Evolutionary conservation across 2,888 invertebrate species (phyloP), one percentile per base, ranked within the genome.

Genomic region (Galeopsomyia nigrocyanea): DNA sequence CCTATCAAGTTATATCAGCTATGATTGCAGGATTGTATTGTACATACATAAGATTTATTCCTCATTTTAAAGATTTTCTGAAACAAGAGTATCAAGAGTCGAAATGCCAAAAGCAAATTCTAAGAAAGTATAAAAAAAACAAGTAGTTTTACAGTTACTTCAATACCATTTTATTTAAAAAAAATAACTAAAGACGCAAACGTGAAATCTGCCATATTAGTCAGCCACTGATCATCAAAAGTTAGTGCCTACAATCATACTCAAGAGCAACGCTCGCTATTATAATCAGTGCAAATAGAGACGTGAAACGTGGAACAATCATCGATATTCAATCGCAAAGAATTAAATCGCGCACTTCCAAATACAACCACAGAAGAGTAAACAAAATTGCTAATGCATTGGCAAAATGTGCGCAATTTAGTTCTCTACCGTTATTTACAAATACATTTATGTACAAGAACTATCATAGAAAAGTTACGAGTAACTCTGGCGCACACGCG

Each of bases 361-460:
- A 31, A 13, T 17, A 55, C 3, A 5, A 39, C 3, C n/a, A 19
- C 10, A 22, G 16, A 50, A 39, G 5, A 51, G 39, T 17, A 9
- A 55, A 46, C n/a, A 2, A n/a, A 39, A 39, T 7, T 39, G 39
- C 39, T 39, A 10, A 16, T 47, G n/a, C 51, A 5, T 47, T 5
- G 14, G 14, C 39, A n/a, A 68, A 73, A 74, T 70, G 49, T 58
- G 63, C 55, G 49, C 0, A 39, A 17, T n/a, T 47, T 57, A 62
- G 31, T 67, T 72, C 72, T 72, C 69, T 64, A 71, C 70, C 46
- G 60, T 21, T 76, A 75, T 75, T 61, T 77, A 76, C 74, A 73
- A 71, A 65, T 76, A 76, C 70, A 75, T 73, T 58, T 80, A 80
- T 80, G 75, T 79, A 80, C 80, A 80, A 19, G 56, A 62, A 55